Evolutionary conservation across 2,888 invertebrate genomes (phyloP), one percentile per base, ranked within the genome.

Genomic region (Caenorhabditis sp.): DNA sequence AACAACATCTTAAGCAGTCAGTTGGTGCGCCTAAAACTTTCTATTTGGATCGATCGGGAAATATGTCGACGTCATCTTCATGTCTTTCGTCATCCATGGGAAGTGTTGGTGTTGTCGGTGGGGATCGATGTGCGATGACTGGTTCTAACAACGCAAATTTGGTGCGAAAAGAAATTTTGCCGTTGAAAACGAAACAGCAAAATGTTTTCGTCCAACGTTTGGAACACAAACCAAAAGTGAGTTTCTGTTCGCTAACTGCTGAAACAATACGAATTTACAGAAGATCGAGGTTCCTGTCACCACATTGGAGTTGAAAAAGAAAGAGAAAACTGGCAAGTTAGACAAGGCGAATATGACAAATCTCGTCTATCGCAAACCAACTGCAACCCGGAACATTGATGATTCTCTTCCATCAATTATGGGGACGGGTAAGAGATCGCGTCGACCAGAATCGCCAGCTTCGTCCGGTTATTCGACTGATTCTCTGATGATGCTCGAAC

Each of bases 401-500:
- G 10, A 10, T 17, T 63, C 53, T n/a, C n/a, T 54, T 50, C 57
- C 60, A 49, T 51, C 58, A 49, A 62, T 27, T 49, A 49, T 31
- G 19, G 27, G 10, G 55, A 60, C 21, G 27, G 43, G 8, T 17
- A 37, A 5, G 36, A 5, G 55, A 8, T 6, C 10, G 53, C 23
- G 50, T 19, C 64, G 68, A 53, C 54, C 67, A 12, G 64, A 61
- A 53, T 64, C 72, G 12, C 72, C 68, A 24, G 50, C 64, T 2
- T 72, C 72, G 10, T 72, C 72, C 10, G 72, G 72, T 21, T 72
- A 72, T 54, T 67, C 61, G 27, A 68, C 72, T 14, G 72, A 72
- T 27, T 65, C 67, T 24, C 26, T 68, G 14, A n/a, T 31, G 24
- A 67, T 68, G 53, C 8, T 63, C 4, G 63, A 63, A 24, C 24